Evolutionary conservation across 2,888 invertebrate species (phyloP).

Genomic region (Catocala nupta): DNA sequence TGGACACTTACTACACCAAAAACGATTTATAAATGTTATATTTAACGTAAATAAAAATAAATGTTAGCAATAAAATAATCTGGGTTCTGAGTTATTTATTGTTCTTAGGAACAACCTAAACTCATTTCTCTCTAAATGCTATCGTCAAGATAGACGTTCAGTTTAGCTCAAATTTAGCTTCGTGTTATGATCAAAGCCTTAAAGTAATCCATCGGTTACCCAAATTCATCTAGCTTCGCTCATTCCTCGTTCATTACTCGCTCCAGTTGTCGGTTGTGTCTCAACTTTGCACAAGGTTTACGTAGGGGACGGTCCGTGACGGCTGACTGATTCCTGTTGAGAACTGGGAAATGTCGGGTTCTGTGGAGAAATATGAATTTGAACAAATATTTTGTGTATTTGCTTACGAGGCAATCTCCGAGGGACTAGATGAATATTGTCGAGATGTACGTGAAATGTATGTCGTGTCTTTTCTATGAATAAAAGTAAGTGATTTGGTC

Average conservation of each 20-base stretch:
- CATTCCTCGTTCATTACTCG: slow-evolving; percentile 14
- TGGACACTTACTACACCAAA: no score
- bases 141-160: not conserved
- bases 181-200: not conserved
- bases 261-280: slow-evolving; percentile 32
- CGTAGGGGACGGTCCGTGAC: slow-evolving; percentile 41
- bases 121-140: no score
- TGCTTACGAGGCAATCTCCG: slow-evolving; percentile 31
- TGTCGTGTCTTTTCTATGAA: slow-evolving; percentile 1
- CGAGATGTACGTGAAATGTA: slow-evolving; percentile 29
- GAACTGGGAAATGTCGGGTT: slow-evolving; percentile 49
- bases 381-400: slow-evolving; percentile 50
- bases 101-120: no score
- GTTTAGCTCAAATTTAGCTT: not conserved
- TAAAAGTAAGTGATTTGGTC: not conserved
- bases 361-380: slow-evolving; percentile 40
- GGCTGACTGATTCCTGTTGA: slow-evolving; percentile 59
- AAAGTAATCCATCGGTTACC: not conserved
- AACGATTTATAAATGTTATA: no score
- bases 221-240: slow-evolving; percentile 5
- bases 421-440: slow-evolving; percentile 35
- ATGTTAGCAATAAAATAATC: no score
- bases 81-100: no score
- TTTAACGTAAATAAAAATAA: no score
- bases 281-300: slow-evolving; percentile 32